These are phyloP conservation scores for Eledona agricola DNA, from an alignment of 2,888 invertebrate genomes.

Conservation along the genomic window DNA sequence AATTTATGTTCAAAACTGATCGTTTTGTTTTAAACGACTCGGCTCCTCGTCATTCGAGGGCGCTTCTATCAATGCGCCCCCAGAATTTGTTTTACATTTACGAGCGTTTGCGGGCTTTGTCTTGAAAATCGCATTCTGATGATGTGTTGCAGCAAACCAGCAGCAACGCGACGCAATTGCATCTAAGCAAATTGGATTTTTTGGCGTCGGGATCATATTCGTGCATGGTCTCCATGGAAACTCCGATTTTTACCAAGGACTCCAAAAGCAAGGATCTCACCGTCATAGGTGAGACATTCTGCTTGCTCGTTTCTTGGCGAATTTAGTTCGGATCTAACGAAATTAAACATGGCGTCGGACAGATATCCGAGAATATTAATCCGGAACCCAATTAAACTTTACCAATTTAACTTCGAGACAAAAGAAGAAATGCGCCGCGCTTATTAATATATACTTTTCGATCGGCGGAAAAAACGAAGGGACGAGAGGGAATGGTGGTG, in stretches of 20 bases:
- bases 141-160: constrained; percentile 68
- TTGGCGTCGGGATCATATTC: constrained; percentile 81
- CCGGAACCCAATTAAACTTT: constrained; percentile 31
- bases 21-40: no score
- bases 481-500: not conserved
- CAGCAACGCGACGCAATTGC: constrained; percentile 75
- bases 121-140: not conserved
- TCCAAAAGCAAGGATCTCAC: constrained; percentile 80
- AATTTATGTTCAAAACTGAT: no score
- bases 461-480: no score
- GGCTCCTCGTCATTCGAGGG: no score
- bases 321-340: constrained; percentile 3
- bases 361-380: constrained; percentile 18
- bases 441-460: no score
- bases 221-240: constrained; percentile 83
- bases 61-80: no score
- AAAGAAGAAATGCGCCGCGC: not conserved
- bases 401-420: constrained; percentile 21
- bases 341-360: not conserved
- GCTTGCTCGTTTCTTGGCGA: not conserved
- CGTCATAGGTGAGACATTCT: constrained; percentile 75
- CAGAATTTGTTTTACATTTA: no score
- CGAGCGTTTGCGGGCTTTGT: no score
- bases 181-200: constrained; percentile 78
- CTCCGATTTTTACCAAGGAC: constrained; percentile 83